These are phyloP conservation scores for Brachystomella parvula DNA, from an alignment of 1,140 invertebrate species.

Conservation along the genomic window DNA sequence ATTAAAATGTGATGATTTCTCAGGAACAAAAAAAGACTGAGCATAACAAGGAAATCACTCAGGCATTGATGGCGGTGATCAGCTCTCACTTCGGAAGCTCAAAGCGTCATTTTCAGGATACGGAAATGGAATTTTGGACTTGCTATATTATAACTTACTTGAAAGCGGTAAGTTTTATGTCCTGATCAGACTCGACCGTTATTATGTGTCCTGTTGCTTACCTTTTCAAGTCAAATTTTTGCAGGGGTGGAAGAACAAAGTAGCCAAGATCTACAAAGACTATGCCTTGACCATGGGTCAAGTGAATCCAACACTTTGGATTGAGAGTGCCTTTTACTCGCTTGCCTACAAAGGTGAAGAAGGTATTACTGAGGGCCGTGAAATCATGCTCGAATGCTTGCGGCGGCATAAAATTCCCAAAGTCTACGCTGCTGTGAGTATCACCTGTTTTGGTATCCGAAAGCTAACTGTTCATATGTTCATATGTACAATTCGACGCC, in stretches of 20 bases:
- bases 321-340: background rate
- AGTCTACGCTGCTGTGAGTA: background rate
- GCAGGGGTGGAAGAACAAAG: background rate
- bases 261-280: background rate
- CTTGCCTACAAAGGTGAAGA: background rate
- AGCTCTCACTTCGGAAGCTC: background rate
- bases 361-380: background rate
- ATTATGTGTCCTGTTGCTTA: background rate
- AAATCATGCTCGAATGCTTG: background rate
- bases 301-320: background rate
- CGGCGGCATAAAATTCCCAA: background rate
- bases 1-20: background rate
- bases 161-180: background rate
- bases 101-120: background rate
- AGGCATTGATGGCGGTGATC: background rate
- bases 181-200: background rate
- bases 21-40: background rate
- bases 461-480: background rate
- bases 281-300: background rate
- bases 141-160: background rate
- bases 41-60: background rate
- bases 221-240: background rate
- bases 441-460: background rate
- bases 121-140: background rate
- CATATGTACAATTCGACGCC: background rate